Conservation (phyloP, 2,888 invertebrate species). For the Neoaliturus tenellus region DNA sequence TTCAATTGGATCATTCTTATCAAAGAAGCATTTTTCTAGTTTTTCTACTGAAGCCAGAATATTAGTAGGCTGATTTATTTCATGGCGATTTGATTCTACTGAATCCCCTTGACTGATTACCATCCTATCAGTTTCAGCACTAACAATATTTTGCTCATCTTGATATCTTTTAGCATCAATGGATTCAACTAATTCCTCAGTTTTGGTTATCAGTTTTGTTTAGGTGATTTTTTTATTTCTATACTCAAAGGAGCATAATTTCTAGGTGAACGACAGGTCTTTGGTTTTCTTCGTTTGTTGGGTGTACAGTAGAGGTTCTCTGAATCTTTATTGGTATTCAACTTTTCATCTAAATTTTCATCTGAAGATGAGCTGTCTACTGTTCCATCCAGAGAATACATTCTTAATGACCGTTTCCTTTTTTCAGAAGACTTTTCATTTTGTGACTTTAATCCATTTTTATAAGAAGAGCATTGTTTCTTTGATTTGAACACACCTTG, state of each 20-base stretch:
- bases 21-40: background rate
- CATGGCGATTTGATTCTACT: too few relatives aligned
- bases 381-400: conserved; percentile 48
- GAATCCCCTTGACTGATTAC: too few relatives aligned
- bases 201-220: background rate
- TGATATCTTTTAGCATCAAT: background rate
- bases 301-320: conserved; percentile 3
- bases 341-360: background rate
- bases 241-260: conserved; percentile 41
- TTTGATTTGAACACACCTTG: background rate
- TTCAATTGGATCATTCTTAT: too few relatives aligned
- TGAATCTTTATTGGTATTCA: background rate
- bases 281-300: conserved; percentile 16
- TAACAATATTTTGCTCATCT: background rate
- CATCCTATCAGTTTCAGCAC: too few relatives aligned
- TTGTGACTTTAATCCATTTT: background rate
- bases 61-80: too few relatives aligned
- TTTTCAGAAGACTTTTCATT: background rate
- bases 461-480: background rate
- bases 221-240: conserved; percentile 54
- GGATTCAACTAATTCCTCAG: background rate
- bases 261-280: conserved; percentile 4
- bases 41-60: too few relatives aligned
- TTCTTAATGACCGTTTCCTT: background rate
- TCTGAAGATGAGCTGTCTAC: conserved; percentile 50